Conservation (phyloP, 1,140 invertebrate genomes). For the Phymorhynchus buccinoides region DNA sequence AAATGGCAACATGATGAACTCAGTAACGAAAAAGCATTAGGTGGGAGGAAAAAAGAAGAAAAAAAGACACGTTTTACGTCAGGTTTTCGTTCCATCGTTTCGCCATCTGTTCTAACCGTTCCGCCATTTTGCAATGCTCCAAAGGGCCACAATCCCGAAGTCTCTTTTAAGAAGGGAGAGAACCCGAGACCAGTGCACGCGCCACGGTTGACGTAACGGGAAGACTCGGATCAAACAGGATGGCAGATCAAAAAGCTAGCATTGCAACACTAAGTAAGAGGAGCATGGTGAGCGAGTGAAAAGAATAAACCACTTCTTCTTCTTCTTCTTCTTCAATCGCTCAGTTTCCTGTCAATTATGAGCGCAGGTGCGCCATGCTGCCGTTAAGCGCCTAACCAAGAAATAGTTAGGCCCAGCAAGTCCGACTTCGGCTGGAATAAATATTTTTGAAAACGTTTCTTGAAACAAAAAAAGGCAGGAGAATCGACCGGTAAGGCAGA, state of each 20-base stretch:
- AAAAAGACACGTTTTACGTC: background rate
- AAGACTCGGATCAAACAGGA: conserved; percentile 3
- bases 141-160: background rate
- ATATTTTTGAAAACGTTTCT: too few relatives aligned
- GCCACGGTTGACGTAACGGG: background rate
- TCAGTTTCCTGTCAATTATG: too few relatives aligned
- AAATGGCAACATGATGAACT: background rate
- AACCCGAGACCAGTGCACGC: background rate
- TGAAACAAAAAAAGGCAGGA: too few relatives aligned
- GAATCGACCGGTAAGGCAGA: too few relatives aligned
- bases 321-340: background rate
- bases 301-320: background rate
- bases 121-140: background rate
- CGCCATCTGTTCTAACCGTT: conserved; percentile 1
- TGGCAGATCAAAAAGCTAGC: conserved; percentile 2
- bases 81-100: background rate
- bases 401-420: too few relatives aligned
- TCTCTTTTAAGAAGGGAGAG: background rate
- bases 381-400: too few relatives aligned
- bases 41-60: too few relatives aligned
- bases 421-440: too few relatives aligned
- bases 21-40: background rate
- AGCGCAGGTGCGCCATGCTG: too few relatives aligned
- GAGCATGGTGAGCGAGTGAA: background rate
- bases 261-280: background rate